Percentiles rank a stretch among this genome's conserved stretches.
These are phyloP conservation scores for Dysdera silvatica DNA, from an alignment of 1,140 invertebrate genomes.

Conservation along the genomic window DNA sequence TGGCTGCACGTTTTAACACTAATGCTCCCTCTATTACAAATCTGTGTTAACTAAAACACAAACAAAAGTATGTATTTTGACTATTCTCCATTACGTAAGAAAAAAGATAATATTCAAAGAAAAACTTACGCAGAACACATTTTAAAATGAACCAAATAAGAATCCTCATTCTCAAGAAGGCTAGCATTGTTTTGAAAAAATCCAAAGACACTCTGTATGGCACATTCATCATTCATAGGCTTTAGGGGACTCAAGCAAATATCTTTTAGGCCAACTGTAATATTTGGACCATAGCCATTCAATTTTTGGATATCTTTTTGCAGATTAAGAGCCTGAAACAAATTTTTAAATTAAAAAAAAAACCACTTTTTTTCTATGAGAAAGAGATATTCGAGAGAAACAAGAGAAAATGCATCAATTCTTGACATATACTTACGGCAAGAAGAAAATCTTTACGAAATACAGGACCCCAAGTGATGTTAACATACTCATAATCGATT, in stretches of 20 bases:
- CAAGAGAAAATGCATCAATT: neutral
- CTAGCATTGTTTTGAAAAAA: conserved; percentile 70
- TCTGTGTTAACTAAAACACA: too few species aligned
- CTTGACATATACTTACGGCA: conserved; percentile 38
- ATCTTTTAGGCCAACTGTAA: conserved; percentile 57
- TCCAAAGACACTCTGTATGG: conserved; percentile 81
- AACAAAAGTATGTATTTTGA: too few species aligned
- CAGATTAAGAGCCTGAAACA: conserved; percentile 56
- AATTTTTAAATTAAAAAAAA: neutral
- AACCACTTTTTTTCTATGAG: neutral
- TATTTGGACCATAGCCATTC: conserved; percentile 5
- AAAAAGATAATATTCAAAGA: neutral
- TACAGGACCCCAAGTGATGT: conserved; percentile 65
- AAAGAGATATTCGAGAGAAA: neutral
- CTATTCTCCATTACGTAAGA: neutral
- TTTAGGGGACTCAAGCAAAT: conserved; percentile 81
- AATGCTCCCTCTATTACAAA: too few species aligned
- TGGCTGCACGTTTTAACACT: too few species aligned
- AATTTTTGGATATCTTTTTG: conserved; percentile 58
- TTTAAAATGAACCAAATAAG: conserved; percentile 70
- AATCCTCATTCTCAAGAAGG: conserved; percentile 43
- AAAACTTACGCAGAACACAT: conserved; percentile 45
- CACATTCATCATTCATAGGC: conserved; percentile 58
- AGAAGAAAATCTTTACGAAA: conserved; percentile 74
- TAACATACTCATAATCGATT: conserved; percentile 20